These are phyloP conservation scores for Chymomyza fuscimana DNA, from an alignment of 2,888 invertebrate genomes.

Conservation along the genomic window DNA sequence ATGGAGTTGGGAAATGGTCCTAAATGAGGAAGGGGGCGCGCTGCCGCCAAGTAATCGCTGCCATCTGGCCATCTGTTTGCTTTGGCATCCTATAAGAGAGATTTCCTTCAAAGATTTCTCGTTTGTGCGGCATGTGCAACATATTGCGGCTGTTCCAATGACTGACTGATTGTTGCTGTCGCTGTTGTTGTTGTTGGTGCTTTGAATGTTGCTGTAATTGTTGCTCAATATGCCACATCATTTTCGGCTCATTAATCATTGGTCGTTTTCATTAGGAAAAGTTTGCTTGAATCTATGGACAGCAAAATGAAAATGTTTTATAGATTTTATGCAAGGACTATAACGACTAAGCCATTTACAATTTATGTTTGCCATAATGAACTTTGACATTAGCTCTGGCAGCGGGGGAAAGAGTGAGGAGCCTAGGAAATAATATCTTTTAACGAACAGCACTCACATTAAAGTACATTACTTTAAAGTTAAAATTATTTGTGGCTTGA, in stretches of 20 bases:
- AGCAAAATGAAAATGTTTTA: slow-evolving; percentile 40
- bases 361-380: slow-evolving; percentile 48
- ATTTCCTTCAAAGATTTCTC: slow-evolving; percentile 19
- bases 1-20: neutral
- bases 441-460: neutral
- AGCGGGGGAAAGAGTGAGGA: neutral
- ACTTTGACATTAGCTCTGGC: neutral
- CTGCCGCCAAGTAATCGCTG: neutral
- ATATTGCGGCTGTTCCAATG: slow-evolving; percentile 46
- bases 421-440: neutral
- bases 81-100: slow-evolving; percentile 9
- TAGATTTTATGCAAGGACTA: slow-evolving; percentile 21
- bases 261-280: slow-evolving; percentile 59
- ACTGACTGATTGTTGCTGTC: slow-evolving; percentile 18
- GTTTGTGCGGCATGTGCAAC: slow-evolving; percentile 47
- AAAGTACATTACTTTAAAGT: neutral
- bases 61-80: slow-evolving; percentile 42
- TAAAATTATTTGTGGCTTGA: neutral
- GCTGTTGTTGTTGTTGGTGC: slow-evolving; percentile 14
- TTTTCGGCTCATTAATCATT: slow-evolving; percentile 70
- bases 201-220: slow-evolving; percentile 38
- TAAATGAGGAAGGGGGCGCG: neutral
- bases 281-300: slow-evolving; percentile 31
- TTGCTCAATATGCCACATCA: slow-evolving; percentile 67
- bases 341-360: slow-evolving; percentile 28